phyloP scores from a whole-genome alignment of 2,888 invertebrate species.

The Xestia c-nigrum region DNA sequence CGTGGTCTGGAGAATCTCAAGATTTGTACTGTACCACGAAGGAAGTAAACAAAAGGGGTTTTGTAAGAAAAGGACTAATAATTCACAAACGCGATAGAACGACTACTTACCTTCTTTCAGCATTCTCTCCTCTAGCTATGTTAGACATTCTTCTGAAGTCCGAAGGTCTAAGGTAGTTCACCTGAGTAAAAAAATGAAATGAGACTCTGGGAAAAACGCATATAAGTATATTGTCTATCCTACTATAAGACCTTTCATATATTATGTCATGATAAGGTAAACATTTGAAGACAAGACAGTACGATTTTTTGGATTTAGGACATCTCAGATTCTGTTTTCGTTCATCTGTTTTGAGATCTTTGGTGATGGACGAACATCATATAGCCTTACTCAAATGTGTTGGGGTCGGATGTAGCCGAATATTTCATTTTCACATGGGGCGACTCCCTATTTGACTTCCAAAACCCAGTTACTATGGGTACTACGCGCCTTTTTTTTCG shows the following conservation, averaged over 20 bases:
- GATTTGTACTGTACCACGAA: neutral
- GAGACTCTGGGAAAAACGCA: neutral
- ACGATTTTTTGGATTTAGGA: neutral
- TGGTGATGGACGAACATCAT: neutral
- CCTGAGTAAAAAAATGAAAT: conserved; percentile 67
- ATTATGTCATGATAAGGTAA: neutral
- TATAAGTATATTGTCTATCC: neutral
- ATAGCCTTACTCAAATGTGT: neutral
- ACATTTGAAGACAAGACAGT: neutral
- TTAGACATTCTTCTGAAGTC: conserved; percentile 91
- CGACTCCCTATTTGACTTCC: neutral
- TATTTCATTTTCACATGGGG: neutral
- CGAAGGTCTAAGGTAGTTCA: conserved; percentile 89
- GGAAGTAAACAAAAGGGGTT: too few species aligned
- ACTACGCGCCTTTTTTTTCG: too few species aligned
- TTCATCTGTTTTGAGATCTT: neutral
- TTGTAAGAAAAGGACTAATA: neutral
- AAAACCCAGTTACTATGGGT: neutral
- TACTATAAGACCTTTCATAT: too few species aligned
- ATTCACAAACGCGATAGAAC: neutral
- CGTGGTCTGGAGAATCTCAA: neutral
- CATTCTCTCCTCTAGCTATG: conserved; percentile 85
- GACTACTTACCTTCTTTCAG: conserved; percentile 82
- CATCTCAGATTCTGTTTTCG: neutral
- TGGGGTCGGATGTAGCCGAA: neutral